phyloP scores from a whole-genome alignment of 2,888 invertebrate species.

The Subacronicta megacephala region DNA sequence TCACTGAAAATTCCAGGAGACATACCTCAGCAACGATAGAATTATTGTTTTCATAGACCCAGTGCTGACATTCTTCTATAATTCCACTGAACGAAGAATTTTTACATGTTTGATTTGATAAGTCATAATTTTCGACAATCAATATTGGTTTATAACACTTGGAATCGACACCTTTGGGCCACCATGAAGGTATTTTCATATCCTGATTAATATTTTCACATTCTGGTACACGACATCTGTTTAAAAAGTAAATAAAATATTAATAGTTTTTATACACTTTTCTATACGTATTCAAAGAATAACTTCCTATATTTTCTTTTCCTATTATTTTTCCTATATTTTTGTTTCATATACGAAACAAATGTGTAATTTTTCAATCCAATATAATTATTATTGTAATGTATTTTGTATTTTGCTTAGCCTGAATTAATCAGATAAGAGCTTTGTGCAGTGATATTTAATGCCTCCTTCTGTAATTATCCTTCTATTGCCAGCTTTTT shows the following conservation, averaged over 20 bases:
- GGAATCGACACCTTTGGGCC: conserved; percentile 70
- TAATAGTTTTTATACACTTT: background rate
- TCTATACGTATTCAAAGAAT: too few species aligned
- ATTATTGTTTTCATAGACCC: conserved; percentile 77
- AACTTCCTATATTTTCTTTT: too few species aligned
- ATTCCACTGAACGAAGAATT: conserved; percentile 66
- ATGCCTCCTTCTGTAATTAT: too few species aligned
- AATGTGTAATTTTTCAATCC: too few species aligned
- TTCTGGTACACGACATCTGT: conserved; percentile 76
- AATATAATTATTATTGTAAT: too few species aligned
- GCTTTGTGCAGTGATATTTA: too few species aligned
- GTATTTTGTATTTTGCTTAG: too few species aligned
- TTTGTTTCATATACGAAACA: too few species aligned
- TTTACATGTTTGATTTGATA: conserved; percentile 67
- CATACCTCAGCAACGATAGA: conserved; percentile 76
- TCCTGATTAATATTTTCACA: conserved; percentile 63
- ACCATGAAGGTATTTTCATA: conserved; percentile 68
- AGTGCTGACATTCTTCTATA: conserved; percentile 73
- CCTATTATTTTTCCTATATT: too few species aligned
- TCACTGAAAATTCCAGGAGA: background rate
- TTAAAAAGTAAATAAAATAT: conserved; percentile 26
- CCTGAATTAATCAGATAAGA: too few species aligned
- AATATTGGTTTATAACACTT: conserved; percentile 73
- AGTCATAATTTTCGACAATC: conserved; percentile 54
- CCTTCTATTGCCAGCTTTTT: too few species aligned